These are phyloP conservation scores for Hemibagrus guttatus DNA, from an alignment of 2,797 vertebrate genomes.

Conservation along the genomic window DNA sequence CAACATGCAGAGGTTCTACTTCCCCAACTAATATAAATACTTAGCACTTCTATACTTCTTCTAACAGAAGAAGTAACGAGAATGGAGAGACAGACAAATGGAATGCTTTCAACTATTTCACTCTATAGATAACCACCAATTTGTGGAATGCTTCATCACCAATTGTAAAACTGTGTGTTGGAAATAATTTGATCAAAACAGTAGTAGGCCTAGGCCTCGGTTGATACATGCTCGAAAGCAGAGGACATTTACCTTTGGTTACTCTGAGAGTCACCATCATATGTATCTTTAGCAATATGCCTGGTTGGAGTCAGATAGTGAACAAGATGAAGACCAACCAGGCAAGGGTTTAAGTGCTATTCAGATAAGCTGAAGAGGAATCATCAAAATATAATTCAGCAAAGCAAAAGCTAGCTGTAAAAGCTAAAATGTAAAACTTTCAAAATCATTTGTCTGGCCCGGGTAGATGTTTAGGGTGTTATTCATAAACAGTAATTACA, in stretches of 20 bases:
- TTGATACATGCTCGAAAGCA: not conserved
- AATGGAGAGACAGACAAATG: not conserved
- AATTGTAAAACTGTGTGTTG: not conserved
- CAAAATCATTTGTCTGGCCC: not conserved
- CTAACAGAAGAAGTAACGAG: not conserved
- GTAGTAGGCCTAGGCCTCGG: not conserved
- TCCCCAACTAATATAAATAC: not conserved
- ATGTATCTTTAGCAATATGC: not conserved
- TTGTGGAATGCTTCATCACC: not conserved
- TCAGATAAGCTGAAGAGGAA: not conserved
- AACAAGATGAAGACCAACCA: not conserved
- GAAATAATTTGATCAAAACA: not conserved
- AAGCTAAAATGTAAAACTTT: not conserved
- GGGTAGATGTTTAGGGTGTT: not conserved
- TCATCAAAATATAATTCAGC: not conserved
- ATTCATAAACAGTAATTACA: not conserved
- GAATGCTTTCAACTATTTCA: not conserved
- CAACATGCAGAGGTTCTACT: not conserved
- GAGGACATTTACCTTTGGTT: not conserved
- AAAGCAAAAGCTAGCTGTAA: not conserved
- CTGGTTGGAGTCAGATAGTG: not conserved
- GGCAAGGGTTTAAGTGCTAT: not conserved
- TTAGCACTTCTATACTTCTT: not conserved
- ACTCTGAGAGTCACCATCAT: not conserved
- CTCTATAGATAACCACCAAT: not conserved